A percentile compares a stretch with the other conserved stretches of the same genome.
Evolutionary conservation across 2,113 vertebrate genomes (phyloP).

Genomic region (Planiliza haematocheilus): DNA sequence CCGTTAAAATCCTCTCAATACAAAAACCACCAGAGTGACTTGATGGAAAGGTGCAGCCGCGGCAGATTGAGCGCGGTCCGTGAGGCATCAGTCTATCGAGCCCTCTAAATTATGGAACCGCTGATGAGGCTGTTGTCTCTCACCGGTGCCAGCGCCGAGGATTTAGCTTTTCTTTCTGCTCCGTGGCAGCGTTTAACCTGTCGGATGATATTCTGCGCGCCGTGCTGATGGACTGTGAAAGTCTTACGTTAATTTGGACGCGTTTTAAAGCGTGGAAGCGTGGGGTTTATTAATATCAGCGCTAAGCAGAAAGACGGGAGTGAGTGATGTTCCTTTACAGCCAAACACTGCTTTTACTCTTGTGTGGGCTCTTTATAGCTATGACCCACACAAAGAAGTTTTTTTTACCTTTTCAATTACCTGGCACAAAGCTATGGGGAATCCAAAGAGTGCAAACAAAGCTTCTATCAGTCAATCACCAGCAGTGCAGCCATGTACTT

Average conservation of each 20-base stretch:
- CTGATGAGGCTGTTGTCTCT: constrained; percentile 57
- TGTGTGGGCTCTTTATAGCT: constrained; percentile 39
- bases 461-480: constrained; percentile 67
- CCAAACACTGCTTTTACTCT: constrained; percentile 13
- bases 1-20: constrained; percentile 13
- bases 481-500: constrained; percentile 36
- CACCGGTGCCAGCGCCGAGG: constrained; percentile 29
- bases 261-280: constrained; percentile 23
- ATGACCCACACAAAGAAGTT: constrained; percentile 46
- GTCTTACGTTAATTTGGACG: constrained; percentile 32
- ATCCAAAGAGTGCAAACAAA: constrained; percentile 65
- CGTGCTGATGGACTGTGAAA: constrained; percentile 26
- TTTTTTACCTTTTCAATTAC: constrained; percentile 61
- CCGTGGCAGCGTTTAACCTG: constrained; percentile 40
- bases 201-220: constrained; percentile 33
- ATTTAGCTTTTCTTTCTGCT: constrained; percentile 48
- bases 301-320: constrained; percentile 8
- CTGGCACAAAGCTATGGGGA: constrained; percentile 55
- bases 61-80: constrained; percentile 25
- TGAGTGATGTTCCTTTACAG: constrained; percentile 29
- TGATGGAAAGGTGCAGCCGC: constrained; percentile 48
- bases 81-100: constrained; percentile 48
- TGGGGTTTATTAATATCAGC: constrained; percentile 32
- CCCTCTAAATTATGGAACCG: constrained; percentile 50
- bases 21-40: background rate